Evolutionary conservation across 2,113 vertebrate genomes (phyloP), one percentile per base, ranked within the genome.

Genomic region (Nothoprocta perdicaria): DNA sequence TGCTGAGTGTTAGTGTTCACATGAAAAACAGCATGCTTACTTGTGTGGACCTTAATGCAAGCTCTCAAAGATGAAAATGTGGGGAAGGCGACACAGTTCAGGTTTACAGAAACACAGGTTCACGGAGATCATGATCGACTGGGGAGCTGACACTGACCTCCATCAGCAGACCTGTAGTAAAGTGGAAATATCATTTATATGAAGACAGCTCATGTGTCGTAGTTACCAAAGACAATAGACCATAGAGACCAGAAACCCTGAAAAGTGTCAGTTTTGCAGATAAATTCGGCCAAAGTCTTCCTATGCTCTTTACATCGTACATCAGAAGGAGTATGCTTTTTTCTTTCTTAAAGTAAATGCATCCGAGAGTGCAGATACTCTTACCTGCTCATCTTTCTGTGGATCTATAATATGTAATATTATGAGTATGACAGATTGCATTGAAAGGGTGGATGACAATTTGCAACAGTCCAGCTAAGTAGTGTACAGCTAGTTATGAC

Each of bases 341-440:
- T 45, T 71, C n/a, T 58, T 33, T 31, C 19, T 11, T 38, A 27
- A 67, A 79, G 18, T 23, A 38, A 0, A 0, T 24, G 53, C 88
- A 43, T 69, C 18, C 41, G 62, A 29, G 19, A 33, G n/a, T 15
- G 55, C 69, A 73, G 8, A 17, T 73, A 12, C 17, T 53, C 14
- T 67, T 10, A 74, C 12, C 10, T 69, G 22, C 12, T 11, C 3
- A 7, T 46, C 19, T 55, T 3, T 33, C 16, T 65, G 2, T 33
- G 82, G 15, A 41, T 72, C 10, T 5, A 0, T 3, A 1, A 9
- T 33, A 10, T 29, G 12, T 43, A 48, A 23, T 57, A 8, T 3
- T 38, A 5, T 1, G 13, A 38, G 13, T 27, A 3, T 48, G 12
- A n/a, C 9, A 26, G 43, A 10, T 4, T 46, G 10, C 1, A 1